Evolutionary conservation across 1,140 invertebrate species (phyloP).

Genomic region (Penaeus indicus): DNA sequence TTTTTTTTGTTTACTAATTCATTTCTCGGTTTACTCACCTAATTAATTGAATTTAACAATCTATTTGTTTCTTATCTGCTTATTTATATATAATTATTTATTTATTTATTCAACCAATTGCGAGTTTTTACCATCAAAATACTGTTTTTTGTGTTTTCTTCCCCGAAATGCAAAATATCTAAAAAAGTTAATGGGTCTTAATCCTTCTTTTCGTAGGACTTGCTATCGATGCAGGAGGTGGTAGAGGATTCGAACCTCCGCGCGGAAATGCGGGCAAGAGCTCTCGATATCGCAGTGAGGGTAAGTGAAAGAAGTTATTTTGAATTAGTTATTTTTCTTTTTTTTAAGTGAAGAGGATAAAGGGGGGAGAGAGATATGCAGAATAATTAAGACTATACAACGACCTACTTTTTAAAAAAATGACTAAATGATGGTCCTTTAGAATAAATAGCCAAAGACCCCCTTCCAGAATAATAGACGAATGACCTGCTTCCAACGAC

Average conservation of each 20-base stretch:
- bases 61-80: no score
- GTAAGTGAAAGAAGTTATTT: conserved; percentile 1
- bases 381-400: background rate
- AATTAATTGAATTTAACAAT: no score
- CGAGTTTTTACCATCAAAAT: background rate
- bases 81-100: no score
- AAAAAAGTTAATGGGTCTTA: background rate
- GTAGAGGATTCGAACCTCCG: conserved; percentile 41
- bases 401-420: no score
- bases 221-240: conserved; percentile 36
- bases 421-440: no score
- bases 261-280: conserved; percentile 42
- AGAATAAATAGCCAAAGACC: no score
- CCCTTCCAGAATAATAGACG: no score
- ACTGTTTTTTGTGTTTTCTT: background rate
- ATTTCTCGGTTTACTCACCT: no score
- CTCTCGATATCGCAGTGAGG: conserved; percentile 45
- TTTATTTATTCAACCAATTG: no score
- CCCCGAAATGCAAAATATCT: background rate
- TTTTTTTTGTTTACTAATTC: no score
- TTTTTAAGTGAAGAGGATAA: background rate
- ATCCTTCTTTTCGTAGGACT: conserved; percentile 28
- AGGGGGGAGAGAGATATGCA: background rate
- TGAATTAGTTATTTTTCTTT: background rate
- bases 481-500: no score